phyloP scores from a whole-genome alignment of 2,888 invertebrate species.

The Biston betularia region DNA sequence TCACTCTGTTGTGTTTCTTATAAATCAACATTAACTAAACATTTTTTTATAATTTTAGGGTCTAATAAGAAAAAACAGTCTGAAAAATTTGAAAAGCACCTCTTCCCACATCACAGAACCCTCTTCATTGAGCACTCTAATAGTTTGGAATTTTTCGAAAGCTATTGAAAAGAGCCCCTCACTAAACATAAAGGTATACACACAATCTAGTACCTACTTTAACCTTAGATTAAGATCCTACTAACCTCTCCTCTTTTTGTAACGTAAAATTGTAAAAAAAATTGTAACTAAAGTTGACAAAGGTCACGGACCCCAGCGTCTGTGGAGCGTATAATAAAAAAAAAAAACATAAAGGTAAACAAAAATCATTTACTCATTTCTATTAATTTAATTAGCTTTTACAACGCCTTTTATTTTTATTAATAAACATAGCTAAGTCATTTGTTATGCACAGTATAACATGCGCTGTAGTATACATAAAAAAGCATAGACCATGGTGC shows the following conservation, averaged over 20 bases:
- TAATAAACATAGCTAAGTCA: too few relatives aligned
- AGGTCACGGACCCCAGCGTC: too few relatives aligned
- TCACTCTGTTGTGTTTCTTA: not conserved
- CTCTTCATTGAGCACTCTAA: constrained; percentile 66
- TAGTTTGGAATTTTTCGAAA: constrained; percentile 76
- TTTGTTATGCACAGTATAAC: too few relatives aligned
- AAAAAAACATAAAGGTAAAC: constrained; percentile 68
- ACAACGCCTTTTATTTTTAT: not conserved
- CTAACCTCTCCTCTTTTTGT: too few relatives aligned
- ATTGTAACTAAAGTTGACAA: too few relatives aligned
- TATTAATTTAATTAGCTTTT: not conserved
- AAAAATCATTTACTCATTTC: not conserved
- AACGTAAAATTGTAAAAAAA: too few relatives aligned
- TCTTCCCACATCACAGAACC: constrained; percentile 23
- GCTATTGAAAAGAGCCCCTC: constrained; percentile 65
- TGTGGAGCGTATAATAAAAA: too few relatives aligned
- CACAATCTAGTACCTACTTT: too few relatives aligned
- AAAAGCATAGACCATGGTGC: too few relatives aligned
- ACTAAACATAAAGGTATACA: constrained; percentile 67
- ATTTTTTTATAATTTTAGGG: constrained; percentile 26
- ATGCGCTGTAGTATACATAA: too few relatives aligned
- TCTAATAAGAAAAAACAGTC: not conserved
- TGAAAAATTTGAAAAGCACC: not conserved
- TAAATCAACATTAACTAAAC: too few relatives aligned
- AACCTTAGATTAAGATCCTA: too few relatives aligned